A percentile compares a stretch with the other conserved stretches of the same genome.
phyloP scores from a whole-genome alignment of 2,113 vertebrate genomes.

The Platichthys stellatus region DNA sequence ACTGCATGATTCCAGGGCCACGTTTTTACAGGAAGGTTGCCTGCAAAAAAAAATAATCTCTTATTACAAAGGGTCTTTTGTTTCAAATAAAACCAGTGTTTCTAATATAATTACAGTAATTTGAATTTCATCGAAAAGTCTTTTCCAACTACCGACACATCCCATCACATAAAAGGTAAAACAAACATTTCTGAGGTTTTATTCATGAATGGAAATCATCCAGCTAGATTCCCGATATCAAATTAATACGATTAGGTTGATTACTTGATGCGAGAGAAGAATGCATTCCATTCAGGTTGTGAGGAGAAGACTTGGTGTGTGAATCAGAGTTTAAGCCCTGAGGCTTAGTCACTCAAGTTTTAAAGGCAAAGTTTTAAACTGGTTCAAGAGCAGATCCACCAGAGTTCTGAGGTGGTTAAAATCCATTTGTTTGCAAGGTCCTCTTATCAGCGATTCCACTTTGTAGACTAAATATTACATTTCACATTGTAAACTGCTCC shows the following conservation, averaged over 20 bases:
- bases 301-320: constrained; percentile 8
- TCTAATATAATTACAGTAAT: background rate
- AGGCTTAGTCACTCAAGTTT: constrained; percentile 8
- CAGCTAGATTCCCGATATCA: background rate
- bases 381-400: background rate
- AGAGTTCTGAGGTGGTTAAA: background rate
- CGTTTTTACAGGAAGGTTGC: constrained; percentile 1
- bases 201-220: background rate
- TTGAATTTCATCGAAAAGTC: background rate
- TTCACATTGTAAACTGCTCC: constrained; percentile 1
- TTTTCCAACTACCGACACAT: background rate
- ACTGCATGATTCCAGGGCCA: background rate
- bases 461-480: constrained; percentile 5
- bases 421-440: constrained; percentile 7
- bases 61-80: constrained; percentile 20
- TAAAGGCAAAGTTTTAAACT: background rate
- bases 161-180: background rate
- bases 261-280: constrained; percentile 2
- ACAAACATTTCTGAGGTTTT: background rate
- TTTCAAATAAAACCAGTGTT: constrained; percentile 7
- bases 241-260: constrained; percentile 19
- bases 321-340: constrained; percentile 18
- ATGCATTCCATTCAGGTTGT: constrained; percentile 29
- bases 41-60: background rate
- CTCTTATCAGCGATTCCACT: background rate